phyloP scores from a whole-genome alignment of 37 sponge, comb jelly and placozoan genomes.

The Tethya wilhelma region DNA sequence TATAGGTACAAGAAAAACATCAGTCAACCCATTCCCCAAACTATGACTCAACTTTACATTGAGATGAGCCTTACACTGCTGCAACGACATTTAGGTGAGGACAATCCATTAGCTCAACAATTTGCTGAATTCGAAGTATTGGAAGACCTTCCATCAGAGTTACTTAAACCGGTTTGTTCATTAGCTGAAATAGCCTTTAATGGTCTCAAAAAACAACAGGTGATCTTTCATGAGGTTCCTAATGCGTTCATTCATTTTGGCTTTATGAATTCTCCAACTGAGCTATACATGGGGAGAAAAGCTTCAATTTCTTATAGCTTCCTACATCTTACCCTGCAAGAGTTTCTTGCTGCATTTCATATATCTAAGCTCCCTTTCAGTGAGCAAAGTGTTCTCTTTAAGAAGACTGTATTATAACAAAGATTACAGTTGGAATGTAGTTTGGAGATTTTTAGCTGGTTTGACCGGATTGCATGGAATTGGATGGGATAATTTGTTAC shows the following conservation, averaged over 20 bases:
- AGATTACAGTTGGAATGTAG: constrained; percentile 1
- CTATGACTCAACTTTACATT: constrained; percentile 31
- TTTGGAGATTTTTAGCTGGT: constrained; percentile 41
- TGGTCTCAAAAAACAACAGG: constrained; percentile 15
- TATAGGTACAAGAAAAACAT: constrained; percentile 2
- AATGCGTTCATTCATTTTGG: constrained; percentile 24
- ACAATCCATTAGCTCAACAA: neutral
- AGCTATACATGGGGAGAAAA: constrained; percentile 2
- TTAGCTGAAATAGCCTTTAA: constrained; percentile 28
- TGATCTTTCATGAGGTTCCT: constrained; percentile 29
- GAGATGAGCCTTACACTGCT: constrained; percentile 9
- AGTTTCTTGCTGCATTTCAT: constrained; percentile 53
- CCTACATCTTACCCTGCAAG: constrained; percentile 56
- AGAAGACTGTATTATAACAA: neutral
- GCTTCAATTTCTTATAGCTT: constrained; percentile 37
- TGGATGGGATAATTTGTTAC: neutral
- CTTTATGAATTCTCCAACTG: constrained; percentile 11
- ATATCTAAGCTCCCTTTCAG: constrained; percentile 8
- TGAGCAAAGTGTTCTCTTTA: constrained; percentile 2
- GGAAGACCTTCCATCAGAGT: constrained; percentile 9
- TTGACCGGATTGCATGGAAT: neutral
- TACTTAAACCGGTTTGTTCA: neutral
- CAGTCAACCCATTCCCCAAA: constrained; percentile 2
- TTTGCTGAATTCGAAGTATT: neutral
- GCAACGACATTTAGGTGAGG: neutral